phyloP scores from a whole-genome alignment of 2,113 vertebrate species.

The Asarcornis scutulata region DNA sequence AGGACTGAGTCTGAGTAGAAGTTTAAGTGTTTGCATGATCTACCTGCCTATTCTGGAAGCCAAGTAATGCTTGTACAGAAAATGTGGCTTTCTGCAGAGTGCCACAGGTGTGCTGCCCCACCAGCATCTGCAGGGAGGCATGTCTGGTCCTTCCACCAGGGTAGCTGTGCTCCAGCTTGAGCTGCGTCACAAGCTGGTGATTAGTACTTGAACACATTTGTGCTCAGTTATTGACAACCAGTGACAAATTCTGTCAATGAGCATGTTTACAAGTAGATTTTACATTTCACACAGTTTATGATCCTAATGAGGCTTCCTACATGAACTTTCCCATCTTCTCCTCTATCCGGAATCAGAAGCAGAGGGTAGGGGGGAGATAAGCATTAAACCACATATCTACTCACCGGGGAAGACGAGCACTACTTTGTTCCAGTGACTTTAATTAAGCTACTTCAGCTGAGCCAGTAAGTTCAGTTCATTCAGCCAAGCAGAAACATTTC shows the following conservation, averaged over 20 bases:
- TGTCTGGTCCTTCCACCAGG: background rate
- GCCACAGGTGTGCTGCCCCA: background rate
- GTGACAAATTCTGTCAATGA: background rate
- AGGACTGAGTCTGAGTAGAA: background rate
- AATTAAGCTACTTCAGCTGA: slow-evolving; percentile 6
- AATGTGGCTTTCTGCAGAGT: background rate
- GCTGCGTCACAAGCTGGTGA: background rate
- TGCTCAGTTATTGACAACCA: background rate
- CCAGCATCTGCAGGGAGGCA: background rate
- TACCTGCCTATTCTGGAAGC: background rate
- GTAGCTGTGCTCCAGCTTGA: background rate
- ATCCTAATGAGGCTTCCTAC: background rate
- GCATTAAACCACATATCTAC: background rate
- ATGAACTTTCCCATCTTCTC: background rate
- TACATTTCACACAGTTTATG: background rate
- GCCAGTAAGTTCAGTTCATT: slow-evolving; percentile 16
- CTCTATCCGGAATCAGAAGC: background rate
- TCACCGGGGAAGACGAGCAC: background rate
- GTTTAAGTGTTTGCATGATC: background rate
- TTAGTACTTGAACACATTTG: background rate
- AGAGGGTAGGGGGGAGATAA: background rate
- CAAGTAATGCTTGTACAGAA: background rate
- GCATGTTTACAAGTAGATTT: background rate
- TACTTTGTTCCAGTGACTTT: background rate
- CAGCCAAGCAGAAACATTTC: background rate